phyloP scores from a whole-genome alignment of 2,888 invertebrate species.

The Trissoscelio sp. region DNA sequence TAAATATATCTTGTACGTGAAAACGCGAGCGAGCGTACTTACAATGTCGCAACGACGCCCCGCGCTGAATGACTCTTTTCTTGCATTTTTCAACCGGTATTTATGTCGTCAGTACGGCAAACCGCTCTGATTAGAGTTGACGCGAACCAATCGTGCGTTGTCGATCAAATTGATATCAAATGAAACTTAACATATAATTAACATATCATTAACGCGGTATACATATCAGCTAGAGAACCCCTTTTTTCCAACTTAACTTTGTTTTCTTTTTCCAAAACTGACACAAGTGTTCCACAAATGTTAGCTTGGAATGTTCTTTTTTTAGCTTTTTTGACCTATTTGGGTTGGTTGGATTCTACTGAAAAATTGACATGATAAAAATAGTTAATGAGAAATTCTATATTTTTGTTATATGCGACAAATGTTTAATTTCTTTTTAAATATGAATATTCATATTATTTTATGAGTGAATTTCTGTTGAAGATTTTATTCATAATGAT shows the following conservation, averaged over 20 bases:
- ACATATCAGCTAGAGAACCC: not conserved
- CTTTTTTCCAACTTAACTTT: not conserved
- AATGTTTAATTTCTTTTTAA: too few relatives aligned
- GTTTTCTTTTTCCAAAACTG: not conserved
- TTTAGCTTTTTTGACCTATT: too few relatives aligned
- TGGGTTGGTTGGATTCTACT: too few relatives aligned
- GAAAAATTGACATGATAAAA: too few relatives aligned
- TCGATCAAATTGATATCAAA: slow-evolving; percentile 49
- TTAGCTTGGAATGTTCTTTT: too few relatives aligned
- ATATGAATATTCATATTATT: too few relatives aligned
- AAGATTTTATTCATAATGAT: too few relatives aligned
- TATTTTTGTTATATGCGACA: too few relatives aligned
- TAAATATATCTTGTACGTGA: slow-evolving; percentile 39
- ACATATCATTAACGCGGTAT: not conserved
- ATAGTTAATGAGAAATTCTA: too few relatives aligned
- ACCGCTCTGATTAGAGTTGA: slow-evolving; percentile 36
- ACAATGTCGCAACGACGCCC: slow-evolving; percentile 49
- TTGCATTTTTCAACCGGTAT: slow-evolving; percentile 35
- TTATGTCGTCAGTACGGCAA: slow-evolving; percentile 46
- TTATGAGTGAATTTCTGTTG: too few relatives aligned
- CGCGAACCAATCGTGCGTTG: slow-evolving; percentile 44
- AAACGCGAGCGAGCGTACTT: slow-evolving; percentile 39
- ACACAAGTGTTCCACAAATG: not conserved
- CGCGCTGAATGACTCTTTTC: slow-evolving; percentile 41
- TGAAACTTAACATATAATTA: slow-evolving; percentile 32